Evolutionary conservation across 2,888 invertebrate species (phyloP), one percentile per base, ranked within the genome.

Genomic region (Physocephala rufipes): DNA sequence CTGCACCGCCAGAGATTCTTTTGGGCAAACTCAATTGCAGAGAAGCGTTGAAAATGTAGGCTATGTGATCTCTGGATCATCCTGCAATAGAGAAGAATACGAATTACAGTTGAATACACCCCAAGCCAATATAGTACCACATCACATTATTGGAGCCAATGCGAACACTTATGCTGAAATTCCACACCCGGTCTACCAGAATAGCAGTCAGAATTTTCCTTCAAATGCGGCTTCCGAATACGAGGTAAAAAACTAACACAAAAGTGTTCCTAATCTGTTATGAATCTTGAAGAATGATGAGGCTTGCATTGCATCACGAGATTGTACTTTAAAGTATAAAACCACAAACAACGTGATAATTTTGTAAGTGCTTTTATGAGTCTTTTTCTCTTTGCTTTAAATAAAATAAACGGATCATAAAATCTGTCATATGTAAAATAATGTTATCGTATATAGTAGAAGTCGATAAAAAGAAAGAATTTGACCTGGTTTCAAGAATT

Each of bases 181-280:
- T 13, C 45, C 47, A 30, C 28, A 28, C 13, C n/a, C 43, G 61
- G 66, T 59, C 28, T 28, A 19, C 4, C n/a, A 28, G 28, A 26
- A 26, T 45, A 66, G 43, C 58, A 72, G 24, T 61, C 36, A 55
- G 19, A 30, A 21, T n/a, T 16, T 63, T 4, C 62, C 24, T 15
- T 26, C 30, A 16, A 13, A 61, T 24, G 5, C 28, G 63, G 61
- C 67, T 9, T 45, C 15, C 12, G 43, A 63, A 26, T 16, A 45
- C 16, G 19, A 58, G 16, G n/a, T 66, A 21, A 67, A 71, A 26
- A 53, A 87, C 5, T 85, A 89, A 75, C 90, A 89, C 0, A 87
- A 89, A 77, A 91, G 91, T 84, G 93, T 94, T 55, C 92, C 93
- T 0, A 91, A 92, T 82, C 93, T 94, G 81, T 88, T 94, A 24